These are phyloP conservation scores for human (Homo sapiens) DNA, from an alignment of 2,113 vertebrate genomes.

Conservation along the genomic window GRCh38 chr15:46569501-46570000, in stretches of 20 bases:
- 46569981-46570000: conserved; percentile 22
- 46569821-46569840: conserved; percentile 35
- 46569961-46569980: conserved; percentile 26
- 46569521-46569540: neutral
- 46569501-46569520: conserved; percentile 35
- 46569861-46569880: conserved; percentile 64
- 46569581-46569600: neutral
- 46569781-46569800: conserved; percentile 69
- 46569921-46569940: conserved; percentile 46
- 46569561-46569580: neutral
- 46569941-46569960: conserved; percentile 51
- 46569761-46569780: conserved; percentile 57
- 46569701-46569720: conserved; percentile 29
- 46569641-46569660: neutral
- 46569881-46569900: conserved; percentile 42
- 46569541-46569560: neutral
- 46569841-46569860: conserved; percentile 52
- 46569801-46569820: conserved; percentile 69
- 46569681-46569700: neutral
- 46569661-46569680: conserved; percentile 44
- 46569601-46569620: neutral
- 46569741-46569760: conserved; percentile 49
- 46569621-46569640: neutral
- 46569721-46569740: conserved; percentile 60
- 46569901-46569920: conserved; percentile 55